Evolutionary conservation across 2,888 invertebrate species (phyloP).

Genomic region (Leptinotarsa juncta): DNA sequence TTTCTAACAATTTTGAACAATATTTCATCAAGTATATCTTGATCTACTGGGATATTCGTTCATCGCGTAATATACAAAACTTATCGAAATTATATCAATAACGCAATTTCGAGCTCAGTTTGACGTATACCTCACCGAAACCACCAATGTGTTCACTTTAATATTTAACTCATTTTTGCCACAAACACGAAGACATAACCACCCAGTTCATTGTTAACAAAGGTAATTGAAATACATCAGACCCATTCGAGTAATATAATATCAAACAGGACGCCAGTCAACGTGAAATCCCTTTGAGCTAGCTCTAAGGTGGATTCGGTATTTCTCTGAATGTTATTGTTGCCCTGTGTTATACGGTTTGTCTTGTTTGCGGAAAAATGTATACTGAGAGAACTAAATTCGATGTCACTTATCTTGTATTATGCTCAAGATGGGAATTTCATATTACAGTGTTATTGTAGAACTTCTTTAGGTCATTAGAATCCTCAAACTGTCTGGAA

Average conservation of each 20-base stretch:
- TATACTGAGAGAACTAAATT: not conserved
- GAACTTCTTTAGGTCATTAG: too few relatives aligned
- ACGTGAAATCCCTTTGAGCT: constrained; percentile 17
- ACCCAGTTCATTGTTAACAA: constrained; percentile 15
- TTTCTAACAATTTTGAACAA: too few relatives aligned
- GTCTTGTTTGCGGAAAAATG: not conserved
- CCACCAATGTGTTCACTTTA: constrained; percentile 3
- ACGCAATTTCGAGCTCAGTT: not conserved
- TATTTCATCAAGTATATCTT: too few relatives aligned
- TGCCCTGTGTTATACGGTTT: not conserved
- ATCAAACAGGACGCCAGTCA: constrained; percentile 8
- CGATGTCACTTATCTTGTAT: too few relatives aligned
- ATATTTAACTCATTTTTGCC: constrained; percentile 15
- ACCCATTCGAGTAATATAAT: constrained; percentile 7
- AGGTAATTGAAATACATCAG: constrained; percentile 18
- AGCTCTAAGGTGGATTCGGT: constrained; percentile 1
- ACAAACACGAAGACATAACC: constrained; percentile 4
- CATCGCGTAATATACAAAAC: not conserved
- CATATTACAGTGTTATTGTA: too few relatives aligned
- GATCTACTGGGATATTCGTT: not conserved
- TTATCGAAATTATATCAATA: not conserved
- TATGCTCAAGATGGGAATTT: too few relatives aligned
- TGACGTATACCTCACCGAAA: not conserved
- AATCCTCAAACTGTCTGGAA: too few relatives aligned
- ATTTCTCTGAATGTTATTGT: not conserved